Evolutionary conservation across 2,888 invertebrate genomes (phyloP), one percentile per base, ranked within the genome.

Genomic region (Lasioglossum figueresi): DNA sequence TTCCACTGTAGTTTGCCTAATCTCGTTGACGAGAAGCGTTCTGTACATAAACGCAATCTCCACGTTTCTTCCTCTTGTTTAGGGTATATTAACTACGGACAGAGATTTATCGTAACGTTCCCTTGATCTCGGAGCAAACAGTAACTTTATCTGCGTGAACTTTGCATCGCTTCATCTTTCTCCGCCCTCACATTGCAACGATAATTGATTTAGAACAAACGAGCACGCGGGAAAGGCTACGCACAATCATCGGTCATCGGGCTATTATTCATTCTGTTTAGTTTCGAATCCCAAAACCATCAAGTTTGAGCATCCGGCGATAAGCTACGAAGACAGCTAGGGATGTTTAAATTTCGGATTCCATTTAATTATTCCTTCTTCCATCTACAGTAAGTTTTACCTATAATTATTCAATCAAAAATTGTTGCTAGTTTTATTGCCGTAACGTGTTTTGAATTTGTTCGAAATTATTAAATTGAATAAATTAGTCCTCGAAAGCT

Each of bases 61-160:
- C 59, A 0, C 27, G 27, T 59, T 52, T 3, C 52, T 10, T n/a
- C 10, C 10, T 10, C 8, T n/a, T 10, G 52, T 52, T 52, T n/a
- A 23, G n/a, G 23, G 52, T 52, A n/a, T 10, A n/a, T 1, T n/a
- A n/a, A 52, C n/a, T n/a, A 10, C 23, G 52, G n/a, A n/a, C 10
- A 52, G 52, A 52, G 52, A 52, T 52, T 52, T 23, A n/a, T n/a
- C 23, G 10, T 45, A 43, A 45, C 70, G 75, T 75, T 66, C 77
- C 84, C 84, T 84, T 80, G 84, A 78, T 84, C 84, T 74, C 59
- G 37, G 75, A 43, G 52, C 59, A 79, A 85, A 85, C 79, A 75
- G 59, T 27, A 76, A 79, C 19, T 8, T 85, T 86, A 86, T 82
- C 85, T 76, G 23, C 72, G 43, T 73, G 84, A 84, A 84, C 84